Conservation (phyloP, 2,113 vertebrate species). For the Atherinomorus stipes region DNA sequence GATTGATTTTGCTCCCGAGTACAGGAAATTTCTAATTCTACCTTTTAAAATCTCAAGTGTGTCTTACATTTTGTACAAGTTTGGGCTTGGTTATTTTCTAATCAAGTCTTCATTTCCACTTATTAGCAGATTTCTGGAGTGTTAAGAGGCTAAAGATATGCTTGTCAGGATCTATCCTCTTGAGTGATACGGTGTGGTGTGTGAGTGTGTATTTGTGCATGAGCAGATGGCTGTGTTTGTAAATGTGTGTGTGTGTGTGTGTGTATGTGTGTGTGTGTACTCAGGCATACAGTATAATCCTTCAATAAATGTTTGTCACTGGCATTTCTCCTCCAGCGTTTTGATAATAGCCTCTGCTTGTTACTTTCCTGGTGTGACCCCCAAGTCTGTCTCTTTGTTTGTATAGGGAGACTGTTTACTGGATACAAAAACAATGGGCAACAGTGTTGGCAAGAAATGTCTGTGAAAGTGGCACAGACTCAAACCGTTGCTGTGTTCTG, state of each 20-base stretch:
- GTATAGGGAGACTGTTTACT: neutral
- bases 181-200: conserved; percentile 60
- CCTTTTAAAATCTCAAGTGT: conserved; percentile 48
- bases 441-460: neutral
- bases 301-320: conserved; percentile 45
- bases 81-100: conserved; percentile 56
- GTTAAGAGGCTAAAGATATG: conserved; percentile 65
- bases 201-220: conserved; percentile 8
- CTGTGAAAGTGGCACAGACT: neutral
- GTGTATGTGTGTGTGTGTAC: conserved; percentile 29
- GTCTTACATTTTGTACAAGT: conserved; percentile 46
- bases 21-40: conserved; percentile 21
- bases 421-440: conserved; percentile 19
- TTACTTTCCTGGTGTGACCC: conserved; percentile 35
- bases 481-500: neutral
- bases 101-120: conserved; percentile 69
- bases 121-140: conserved; percentile 61
- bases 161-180: conserved; percentile 72
- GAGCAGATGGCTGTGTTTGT: conserved; percentile 36
- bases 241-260: conserved; percentile 12
- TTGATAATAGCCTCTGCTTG: conserved; percentile 39
- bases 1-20: conserved; percentile 13
- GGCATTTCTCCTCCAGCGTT: conserved; percentile 35
- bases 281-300: conserved; percentile 54
- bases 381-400: conserved; percentile 5